Percentiles rank a stretch among this genome's conserved stretches.
Evolutionary conservation across 2,888 invertebrate genomes (phyloP).

Genomic region (Monopis laevigella): DNA sequence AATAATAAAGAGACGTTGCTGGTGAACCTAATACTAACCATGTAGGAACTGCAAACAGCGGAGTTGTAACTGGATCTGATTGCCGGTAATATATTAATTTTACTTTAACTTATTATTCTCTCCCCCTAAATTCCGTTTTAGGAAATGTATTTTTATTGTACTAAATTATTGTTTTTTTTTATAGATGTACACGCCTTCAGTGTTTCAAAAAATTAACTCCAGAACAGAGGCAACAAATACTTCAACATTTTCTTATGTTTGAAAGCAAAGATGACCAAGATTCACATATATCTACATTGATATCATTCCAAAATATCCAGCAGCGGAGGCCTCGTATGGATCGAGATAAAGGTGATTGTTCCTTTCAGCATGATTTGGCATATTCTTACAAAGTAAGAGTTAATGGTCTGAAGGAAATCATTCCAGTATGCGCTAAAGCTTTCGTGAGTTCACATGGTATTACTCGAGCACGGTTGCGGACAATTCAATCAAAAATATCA

Average conservation of each 20-base stretch:
- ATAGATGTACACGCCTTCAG: constrained; percentile 10
- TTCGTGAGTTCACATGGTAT: constrained; percentile 9
- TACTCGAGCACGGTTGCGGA: neutral
- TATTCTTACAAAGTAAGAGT: neutral
- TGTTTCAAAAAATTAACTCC: constrained; percentile 12
- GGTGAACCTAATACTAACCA: too few species aligned
- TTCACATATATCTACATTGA: constrained; percentile 12
- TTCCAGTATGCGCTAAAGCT: neutral
- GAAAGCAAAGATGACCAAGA: constrained; percentile 15
- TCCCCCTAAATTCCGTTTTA: too few species aligned
- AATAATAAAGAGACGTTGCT: too few species aligned
- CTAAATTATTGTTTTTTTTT: too few species aligned
- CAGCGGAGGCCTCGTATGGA: too few species aligned
- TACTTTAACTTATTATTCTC: too few species aligned
- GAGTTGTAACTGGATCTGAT: too few species aligned
- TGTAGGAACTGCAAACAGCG: too few species aligned
- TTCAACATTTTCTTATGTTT: constrained; percentile 1
- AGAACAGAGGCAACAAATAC: constrained; percentile 6
- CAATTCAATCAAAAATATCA: constrained; percentile 3
- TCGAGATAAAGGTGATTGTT: too few species aligned
- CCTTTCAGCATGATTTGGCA: too few species aligned
- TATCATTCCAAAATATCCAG: constrained; percentile 10
- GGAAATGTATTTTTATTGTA: too few species aligned
- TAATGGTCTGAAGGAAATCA: neutral
- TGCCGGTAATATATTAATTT: too few species aligned